Conservation (phyloP, 2,797 vertebrate species). For the Brachyalestes nurse region DNA sequence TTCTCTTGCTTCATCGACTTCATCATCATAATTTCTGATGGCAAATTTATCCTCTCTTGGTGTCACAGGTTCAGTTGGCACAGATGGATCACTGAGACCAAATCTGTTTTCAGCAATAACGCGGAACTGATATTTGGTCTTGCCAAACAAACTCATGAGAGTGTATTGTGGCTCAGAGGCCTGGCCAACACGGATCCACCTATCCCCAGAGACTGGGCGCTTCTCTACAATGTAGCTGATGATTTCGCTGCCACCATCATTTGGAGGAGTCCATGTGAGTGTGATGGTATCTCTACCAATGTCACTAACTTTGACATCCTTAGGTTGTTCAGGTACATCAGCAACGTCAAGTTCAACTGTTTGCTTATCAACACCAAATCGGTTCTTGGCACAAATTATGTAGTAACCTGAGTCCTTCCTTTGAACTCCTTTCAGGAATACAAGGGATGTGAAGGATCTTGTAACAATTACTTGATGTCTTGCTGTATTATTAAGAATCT, state of each 20-base stretch:
- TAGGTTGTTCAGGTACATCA: conserved; percentile 94
- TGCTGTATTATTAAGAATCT: conserved; percentile 92
- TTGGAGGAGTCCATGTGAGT: conserved; percentile 90
- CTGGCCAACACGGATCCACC: conserved; percentile 96
- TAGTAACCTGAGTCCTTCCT: conserved; percentile 96
- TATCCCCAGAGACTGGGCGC: conserved; percentile 91
- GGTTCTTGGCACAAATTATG: conserved; percentile 95
- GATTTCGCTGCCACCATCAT: conserved; percentile 92
- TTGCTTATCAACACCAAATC: conserved; percentile 97
- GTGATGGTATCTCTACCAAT: conserved; percentile 93
- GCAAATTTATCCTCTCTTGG: conserved; percentile 95
- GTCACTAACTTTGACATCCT: conserved; percentile 88
- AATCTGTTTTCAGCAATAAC: conserved; percentile 96
- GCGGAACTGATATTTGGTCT: conserved; percentile 97
- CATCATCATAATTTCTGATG: conserved; percentile 95
- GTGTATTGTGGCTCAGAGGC: conserved; percentile 89
- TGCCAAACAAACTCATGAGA: conserved; percentile 94
- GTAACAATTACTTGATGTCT: conserved; percentile 97
- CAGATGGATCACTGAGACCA: conserved; percentile 89
- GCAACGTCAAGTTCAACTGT: conserved; percentile 96
- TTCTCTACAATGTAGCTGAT: conserved; percentile 94
- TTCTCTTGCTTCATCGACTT: conserved; percentile 92
- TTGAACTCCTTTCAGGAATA: conserved; percentile 94
- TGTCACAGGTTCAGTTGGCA: conserved; percentile 90
- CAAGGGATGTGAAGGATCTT: conserved; percentile 95